These are phyloP conservation scores for Anthoscopus minutus DNA, from an alignment of 2,113 vertebrate species.

Conservation along the genomic window DNA sequence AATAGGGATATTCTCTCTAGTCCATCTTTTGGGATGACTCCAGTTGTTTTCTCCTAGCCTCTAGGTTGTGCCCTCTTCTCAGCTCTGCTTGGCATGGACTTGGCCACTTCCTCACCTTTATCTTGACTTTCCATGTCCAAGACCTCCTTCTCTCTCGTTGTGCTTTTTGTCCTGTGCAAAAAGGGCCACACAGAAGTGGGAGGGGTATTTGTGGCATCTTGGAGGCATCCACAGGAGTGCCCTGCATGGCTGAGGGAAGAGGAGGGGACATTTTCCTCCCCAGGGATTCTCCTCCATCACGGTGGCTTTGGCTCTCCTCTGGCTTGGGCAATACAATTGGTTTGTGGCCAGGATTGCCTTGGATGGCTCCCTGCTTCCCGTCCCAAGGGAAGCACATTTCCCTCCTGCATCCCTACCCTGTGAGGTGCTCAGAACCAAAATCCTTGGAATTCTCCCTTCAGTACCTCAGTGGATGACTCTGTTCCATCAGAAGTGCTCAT, in stretches of 20 bases:
- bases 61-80: neutral
- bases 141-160: neutral
- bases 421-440: neutral
- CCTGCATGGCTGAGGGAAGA: neutral
- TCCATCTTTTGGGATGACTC: neutral
- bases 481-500: accelerated
- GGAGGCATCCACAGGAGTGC: neutral
- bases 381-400: accelerated
- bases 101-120: neutral
- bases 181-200: neutral
- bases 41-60: neutral
- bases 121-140: neutral
- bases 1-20: neutral
- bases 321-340: neutral
- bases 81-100: accelerated
- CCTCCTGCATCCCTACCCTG: accelerated
- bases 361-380: neutral
- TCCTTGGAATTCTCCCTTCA: neutral
- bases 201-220: neutral
- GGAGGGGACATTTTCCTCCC: neutral
- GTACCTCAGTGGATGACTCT: neutral
- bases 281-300: neutral
- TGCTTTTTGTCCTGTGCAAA: neutral
- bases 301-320: neutral
- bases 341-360: neutral